Base-by-base conservation (phyloP, 2,797 vertebrate species). In the Microctenopoma steveboyesi region DNA sequence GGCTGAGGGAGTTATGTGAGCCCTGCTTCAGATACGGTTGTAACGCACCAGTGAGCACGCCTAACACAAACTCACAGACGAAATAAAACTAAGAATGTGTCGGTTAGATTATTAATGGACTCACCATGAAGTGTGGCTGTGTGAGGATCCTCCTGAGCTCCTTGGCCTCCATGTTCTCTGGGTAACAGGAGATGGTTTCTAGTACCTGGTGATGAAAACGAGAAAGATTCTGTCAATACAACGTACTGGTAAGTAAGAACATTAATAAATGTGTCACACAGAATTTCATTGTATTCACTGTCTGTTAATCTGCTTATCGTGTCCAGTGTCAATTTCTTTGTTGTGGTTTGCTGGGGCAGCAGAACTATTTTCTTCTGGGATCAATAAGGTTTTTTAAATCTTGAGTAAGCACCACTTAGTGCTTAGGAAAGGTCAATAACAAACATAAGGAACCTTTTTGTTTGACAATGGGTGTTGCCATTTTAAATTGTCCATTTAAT, bases 81-180 rank as follows among this genome's bases (percentile, higher is more conserved):
- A 16, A 30, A 30, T 4, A 18, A 30, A 42, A 45, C 14, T 46
- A 57, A 8, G 2, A 35, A 12, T 15, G 53, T 42, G 56, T 42
- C 10, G 35, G 25, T 10, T 30, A 2, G 3, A 45, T n/a, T 11
- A 16, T 51, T 7, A 42, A 35, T 9, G 33, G 30, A 66, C 93
- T 86, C 84, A 98, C 97, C 97, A 98, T 98, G 92, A 98, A 98
- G 94, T 98, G 97, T 86, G 97, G 97, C 94, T 98, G 97, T 86
- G 97, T 98, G 92, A 98, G 95, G 93, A 98, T 97, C 93, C 96
- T 95, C 86, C 97, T 95, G 80, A 98, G 94, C 89, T 98, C 97
- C 86, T 98, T 98, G 89, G 96, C 96, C 83, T 98, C 97, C 91
- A 89, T 96, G 91, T 98, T 98, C 84, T 98, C 96, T 77, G 96